Evolutionary conservation across 2,797 vertebrate species (phyloP).

Genomic region (Ceyx erithaca): DNA sequence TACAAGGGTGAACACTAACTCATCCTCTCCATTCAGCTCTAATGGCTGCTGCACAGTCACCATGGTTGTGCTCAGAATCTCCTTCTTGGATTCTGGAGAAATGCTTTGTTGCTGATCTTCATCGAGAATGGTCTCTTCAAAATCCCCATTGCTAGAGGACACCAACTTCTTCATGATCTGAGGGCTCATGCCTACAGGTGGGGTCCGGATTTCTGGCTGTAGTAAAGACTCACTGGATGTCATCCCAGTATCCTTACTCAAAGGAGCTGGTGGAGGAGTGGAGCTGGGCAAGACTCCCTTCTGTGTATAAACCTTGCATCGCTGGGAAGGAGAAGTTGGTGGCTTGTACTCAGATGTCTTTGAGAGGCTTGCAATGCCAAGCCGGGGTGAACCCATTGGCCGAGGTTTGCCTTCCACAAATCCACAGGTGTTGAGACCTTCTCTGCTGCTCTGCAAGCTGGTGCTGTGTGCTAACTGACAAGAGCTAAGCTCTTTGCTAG

Average conservation of each 20-base stretch:
- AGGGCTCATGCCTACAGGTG: conserved; percentile 93
- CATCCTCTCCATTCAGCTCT: conserved; percentile 93
- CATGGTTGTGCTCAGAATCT: conserved; percentile 91
- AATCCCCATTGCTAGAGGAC: conserved; percentile 75
- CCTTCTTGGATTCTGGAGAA: conserved; percentile 81
- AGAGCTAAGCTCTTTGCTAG: conserved; percentile 74
- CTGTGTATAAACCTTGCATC: conserved; percentile 95
- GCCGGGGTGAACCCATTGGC: conserved; percentile 91
- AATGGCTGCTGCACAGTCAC: conserved; percentile 95
- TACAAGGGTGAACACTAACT: conserved; percentile 95
- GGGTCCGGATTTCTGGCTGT: conserved; percentile 86
- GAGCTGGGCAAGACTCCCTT: conserved; percentile 91
- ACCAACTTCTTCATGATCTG: conserved; percentile 87
- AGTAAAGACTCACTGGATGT: conserved; percentile 84
- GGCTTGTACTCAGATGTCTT: conserved; percentile 96
- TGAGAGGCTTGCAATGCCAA: conserved; percentile 93
- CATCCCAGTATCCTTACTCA: conserved; percentile 82
- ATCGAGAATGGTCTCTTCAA: conserved; percentile 65
- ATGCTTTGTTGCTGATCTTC: conserved; percentile 58
- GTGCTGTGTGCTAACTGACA: conserved; percentile 84
- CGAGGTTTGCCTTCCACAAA: conserved; percentile 90
- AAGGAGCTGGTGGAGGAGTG: conserved; percentile 80
- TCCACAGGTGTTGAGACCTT: conserved; percentile 86
- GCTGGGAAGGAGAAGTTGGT: conserved; percentile 92
- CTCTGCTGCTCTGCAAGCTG: conserved; percentile 89